Conservation (phyloP, 2,113 vertebrate species). For the Chamaetylas fuelleborni region DNA sequence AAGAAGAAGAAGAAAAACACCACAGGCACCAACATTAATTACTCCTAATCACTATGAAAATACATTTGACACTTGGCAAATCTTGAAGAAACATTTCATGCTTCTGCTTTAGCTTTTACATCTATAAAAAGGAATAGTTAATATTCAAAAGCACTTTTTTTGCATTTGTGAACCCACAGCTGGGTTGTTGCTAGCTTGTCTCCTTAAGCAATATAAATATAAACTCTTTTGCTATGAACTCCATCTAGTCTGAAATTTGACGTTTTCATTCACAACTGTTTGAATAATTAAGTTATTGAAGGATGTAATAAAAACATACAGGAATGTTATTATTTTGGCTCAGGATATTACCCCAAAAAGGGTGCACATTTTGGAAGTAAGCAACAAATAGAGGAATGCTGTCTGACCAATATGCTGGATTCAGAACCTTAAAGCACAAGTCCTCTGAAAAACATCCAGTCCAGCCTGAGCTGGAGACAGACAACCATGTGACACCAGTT, state of each 20-base stretch:
- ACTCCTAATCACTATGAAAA: neutral
- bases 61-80: neutral
- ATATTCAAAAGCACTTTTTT: neutral
- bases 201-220: neutral
- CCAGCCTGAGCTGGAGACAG: fast-evolving
- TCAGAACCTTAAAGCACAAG: neutral
- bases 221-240: neutral
- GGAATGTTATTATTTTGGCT: neutral
- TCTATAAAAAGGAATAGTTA: neutral
- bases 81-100: neutral
- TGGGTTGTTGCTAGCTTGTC: neutral
- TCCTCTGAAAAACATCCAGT: neutral
- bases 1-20: neutral
- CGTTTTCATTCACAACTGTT: neutral
- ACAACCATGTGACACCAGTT: neutral
- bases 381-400: neutral
- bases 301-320: neutral
- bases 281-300: neutral
- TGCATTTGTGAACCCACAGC: neutral
- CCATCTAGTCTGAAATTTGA: neutral
- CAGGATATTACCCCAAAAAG: neutral
- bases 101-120: neutral
- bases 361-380: neutral
- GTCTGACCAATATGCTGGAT: neutral
- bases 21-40: neutral